Percentiles rank a stretch among this genome's conserved stretches.
Conservation (phyloP, 2,113 vertebrate species). For the Nesoenas mayeri region DNA sequence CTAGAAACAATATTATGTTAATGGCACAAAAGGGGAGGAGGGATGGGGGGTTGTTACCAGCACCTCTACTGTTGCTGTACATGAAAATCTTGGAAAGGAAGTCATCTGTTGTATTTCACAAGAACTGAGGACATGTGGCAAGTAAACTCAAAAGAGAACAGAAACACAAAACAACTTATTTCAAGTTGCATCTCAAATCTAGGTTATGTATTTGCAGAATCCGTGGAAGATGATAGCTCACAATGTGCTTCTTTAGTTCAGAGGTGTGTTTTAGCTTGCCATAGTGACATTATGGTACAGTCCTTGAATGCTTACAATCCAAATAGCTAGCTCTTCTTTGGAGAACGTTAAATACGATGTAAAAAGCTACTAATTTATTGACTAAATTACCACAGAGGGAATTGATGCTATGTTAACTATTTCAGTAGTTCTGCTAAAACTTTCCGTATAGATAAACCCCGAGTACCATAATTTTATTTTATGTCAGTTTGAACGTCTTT, state of each 20-base stretch:
- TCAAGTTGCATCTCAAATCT: background rate
- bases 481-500: background rate
- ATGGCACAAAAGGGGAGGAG: background rate
- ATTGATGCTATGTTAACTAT: background rate
- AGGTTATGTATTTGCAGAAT: background rate
- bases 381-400: background rate
- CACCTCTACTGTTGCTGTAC: background rate
- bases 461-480: background rate
- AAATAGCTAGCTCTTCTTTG: background rate
- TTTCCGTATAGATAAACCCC: background rate
- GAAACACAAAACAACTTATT: background rate
- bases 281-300: background rate
- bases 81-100: background rate
- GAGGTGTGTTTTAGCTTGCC: background rate
- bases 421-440: background rate
- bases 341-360: background rate
- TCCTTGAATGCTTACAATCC: background rate
- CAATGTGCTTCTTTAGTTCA: background rate
- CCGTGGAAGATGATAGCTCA: background rate
- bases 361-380: background rate
- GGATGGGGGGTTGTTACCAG: background rate
- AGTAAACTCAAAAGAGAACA: background rate
- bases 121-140: background rate
- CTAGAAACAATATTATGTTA: slow-evolving; percentile 18
- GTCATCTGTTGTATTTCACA: background rate